Conservation (phyloP, 2,888 invertebrate genomes). For the Agrilus mali region DNA sequence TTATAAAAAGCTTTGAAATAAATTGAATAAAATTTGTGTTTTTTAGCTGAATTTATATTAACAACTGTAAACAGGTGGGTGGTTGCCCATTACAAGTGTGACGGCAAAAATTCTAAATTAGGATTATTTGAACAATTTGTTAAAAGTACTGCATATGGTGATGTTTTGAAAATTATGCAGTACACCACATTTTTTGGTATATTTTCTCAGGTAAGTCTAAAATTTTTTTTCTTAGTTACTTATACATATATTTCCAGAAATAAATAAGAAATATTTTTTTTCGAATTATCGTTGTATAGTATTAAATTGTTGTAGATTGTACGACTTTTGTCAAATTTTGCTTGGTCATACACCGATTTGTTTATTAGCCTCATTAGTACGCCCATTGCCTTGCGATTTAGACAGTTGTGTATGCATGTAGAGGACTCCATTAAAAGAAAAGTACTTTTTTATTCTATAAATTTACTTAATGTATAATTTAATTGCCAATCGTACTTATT, state of each 20-base stretch:
- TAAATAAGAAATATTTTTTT: too few relatives aligned
- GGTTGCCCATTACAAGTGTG: background rate
- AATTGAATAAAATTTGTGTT: background rate
- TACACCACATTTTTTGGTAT: conserved; percentile 11
- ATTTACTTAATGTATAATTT: too few relatives aligned
- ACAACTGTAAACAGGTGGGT: conserved; percentile 20
- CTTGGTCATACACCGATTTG: conserved; percentile 25
- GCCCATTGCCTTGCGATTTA: conserved; percentile 23
- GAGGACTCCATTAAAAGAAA: conserved; percentile 2
- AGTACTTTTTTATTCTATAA: background rate
- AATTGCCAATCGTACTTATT: background rate
- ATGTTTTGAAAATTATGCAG: conserved; percentile 9
- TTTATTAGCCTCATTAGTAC: conserved; percentile 27
- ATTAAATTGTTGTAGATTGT: conserved; percentile 18
- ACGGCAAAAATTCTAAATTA: conserved; percentile 1
- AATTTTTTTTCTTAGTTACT: too few relatives aligned
- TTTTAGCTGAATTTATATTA: conserved; percentile 1
- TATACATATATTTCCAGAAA: too few relatives aligned
- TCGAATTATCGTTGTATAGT: too few relatives aligned
- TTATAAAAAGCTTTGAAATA: background rate
- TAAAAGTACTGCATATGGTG: conserved; percentile 8
- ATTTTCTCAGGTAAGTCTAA: conserved; percentile 11
- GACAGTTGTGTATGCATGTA: conserved; percentile 21
- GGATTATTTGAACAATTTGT: conserved; percentile 3
- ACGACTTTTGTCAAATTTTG: conserved; percentile 19